A percentile compares a stretch with the other conserved stretches of the same genome.
Evolutionary conservation across 2,888 invertebrate genomes (phyloP).

Genomic region (Octonoba sinensis): DNA sequence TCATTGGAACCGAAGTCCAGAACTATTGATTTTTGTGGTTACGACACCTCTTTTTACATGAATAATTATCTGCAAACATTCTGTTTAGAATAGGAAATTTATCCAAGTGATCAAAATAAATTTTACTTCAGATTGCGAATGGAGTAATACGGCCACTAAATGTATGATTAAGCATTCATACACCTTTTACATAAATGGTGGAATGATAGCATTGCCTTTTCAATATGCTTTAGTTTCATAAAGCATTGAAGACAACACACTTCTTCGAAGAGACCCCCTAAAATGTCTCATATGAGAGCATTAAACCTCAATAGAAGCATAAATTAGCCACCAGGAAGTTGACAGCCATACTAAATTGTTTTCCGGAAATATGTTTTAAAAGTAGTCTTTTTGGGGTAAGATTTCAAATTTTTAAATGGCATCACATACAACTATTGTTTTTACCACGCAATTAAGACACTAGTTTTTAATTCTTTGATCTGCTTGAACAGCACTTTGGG

Average conservation of each 20-base stretch:
- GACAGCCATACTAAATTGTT: constrained; percentile 4
- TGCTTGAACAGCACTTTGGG: too few relatives aligned
- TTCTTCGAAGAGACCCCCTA: constrained; percentile 52
- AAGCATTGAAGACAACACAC: constrained; percentile 40
- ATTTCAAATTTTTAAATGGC: too few relatives aligned
- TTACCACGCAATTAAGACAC: too few relatives aligned
- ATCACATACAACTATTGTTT: too few relatives aligned
- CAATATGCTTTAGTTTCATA: constrained; percentile 16
- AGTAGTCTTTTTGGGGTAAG: neutral
- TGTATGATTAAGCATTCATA: constrained; percentile 24
- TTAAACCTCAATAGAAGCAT: constrained; percentile 29
- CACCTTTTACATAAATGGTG: constrained; percentile 32
- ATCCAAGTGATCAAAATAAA: too few relatives aligned
- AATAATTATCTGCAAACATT: too few relatives aligned
- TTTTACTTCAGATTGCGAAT: too few relatives aligned
- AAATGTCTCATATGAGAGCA: constrained; percentile 40
- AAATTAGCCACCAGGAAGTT: constrained; percentile 30
- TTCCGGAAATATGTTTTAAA: neutral
- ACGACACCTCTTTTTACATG: too few relatives aligned
- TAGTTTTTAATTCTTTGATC: too few relatives aligned
- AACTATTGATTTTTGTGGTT: too few relatives aligned
- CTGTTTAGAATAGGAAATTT: too few relatives aligned
- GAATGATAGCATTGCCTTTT: constrained; percentile 39
- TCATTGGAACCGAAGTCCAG: too few relatives aligned
- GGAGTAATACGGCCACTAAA: constrained; percentile 24